Evolutionary conservation across 2,113 vertebrate genomes (phyloP).

Genomic region (Cyanoramphus novaezelandiae): DNA sequence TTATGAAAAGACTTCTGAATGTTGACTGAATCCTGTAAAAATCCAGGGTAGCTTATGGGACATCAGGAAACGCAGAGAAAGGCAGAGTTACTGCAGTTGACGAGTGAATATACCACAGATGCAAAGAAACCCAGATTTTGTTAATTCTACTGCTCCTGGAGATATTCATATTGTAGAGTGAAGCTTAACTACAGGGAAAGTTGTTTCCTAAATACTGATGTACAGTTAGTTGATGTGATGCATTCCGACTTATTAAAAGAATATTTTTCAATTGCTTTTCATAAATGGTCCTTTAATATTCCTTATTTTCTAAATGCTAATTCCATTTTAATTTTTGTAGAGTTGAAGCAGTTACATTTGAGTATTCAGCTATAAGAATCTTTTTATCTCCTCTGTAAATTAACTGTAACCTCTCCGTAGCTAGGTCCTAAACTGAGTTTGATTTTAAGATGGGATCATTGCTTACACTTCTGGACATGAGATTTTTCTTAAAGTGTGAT

Average conservation of each 20-base stretch:
- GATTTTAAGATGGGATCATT: background rate
- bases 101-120: background rate
- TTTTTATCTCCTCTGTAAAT: background rate
- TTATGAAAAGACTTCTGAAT: background rate
- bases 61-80: background rate
- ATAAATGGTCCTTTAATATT: background rate
- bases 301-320: background rate
- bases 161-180: background rate
- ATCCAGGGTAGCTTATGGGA: background rate
- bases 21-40: background rate
- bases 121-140: background rate
- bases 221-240: background rate
- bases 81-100: background rate
- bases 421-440: background rate
- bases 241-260: background rate
- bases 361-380: background rate
- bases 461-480: accelerated
- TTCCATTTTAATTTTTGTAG: background rate
- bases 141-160: background rate
- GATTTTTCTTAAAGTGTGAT: background rate
- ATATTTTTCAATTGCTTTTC: background rate
- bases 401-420: background rate
- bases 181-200: background rate
- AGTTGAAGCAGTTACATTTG: background rate
- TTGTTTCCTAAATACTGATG: background rate